These are phyloP conservation scores for Tylochromis polylepis DNA, from an alignment of 2,113 vertebrate genomes.

Conservation along the genomic window DNA sequence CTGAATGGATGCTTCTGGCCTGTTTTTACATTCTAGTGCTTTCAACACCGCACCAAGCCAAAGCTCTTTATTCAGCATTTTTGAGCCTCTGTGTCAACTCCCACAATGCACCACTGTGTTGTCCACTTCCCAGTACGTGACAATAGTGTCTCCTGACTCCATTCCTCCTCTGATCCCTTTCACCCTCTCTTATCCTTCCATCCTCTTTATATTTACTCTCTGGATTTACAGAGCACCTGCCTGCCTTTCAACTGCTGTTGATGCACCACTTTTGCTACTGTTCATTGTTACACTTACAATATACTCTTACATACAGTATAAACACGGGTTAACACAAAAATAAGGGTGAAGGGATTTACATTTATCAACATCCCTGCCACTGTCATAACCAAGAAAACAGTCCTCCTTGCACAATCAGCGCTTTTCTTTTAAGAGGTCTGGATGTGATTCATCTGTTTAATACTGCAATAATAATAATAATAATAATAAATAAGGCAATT, in stretches of 20 bases:
- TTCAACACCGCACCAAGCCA: not conserved
- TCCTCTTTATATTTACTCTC: slow-evolving; percentile 35
- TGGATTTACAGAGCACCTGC: slow-evolving; percentile 29
- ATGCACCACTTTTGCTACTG: not conserved
- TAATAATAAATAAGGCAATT: not conserved
- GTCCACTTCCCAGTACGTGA: not conserved
- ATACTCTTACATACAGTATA: not conserved
- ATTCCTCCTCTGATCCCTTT: slow-evolving; percentile 2
- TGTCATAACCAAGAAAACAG: not conserved
- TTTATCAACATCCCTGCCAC: not conserved
- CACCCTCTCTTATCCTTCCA: slow-evolving; percentile 1
- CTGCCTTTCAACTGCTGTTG: not conserved
- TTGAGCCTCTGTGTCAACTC: slow-evolving; percentile 12
- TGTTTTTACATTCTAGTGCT: not conserved
- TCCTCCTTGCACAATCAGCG: not conserved
- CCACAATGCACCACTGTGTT: slow-evolving; percentile 18
- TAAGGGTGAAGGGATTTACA: not conserved
- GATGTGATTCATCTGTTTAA: not conserved
- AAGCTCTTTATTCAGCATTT: not conserved
- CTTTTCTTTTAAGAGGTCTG: not conserved
- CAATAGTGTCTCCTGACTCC: not conserved
- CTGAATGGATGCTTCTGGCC: not conserved
- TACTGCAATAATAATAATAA: no score
- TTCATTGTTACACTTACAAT: not conserved
- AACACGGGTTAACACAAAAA: not conserved